Evolutionary conservation across 2,888 invertebrate species (phyloP), one percentile per base, ranked within the genome.

Genomic region (Adelognathus sp.): DNA sequence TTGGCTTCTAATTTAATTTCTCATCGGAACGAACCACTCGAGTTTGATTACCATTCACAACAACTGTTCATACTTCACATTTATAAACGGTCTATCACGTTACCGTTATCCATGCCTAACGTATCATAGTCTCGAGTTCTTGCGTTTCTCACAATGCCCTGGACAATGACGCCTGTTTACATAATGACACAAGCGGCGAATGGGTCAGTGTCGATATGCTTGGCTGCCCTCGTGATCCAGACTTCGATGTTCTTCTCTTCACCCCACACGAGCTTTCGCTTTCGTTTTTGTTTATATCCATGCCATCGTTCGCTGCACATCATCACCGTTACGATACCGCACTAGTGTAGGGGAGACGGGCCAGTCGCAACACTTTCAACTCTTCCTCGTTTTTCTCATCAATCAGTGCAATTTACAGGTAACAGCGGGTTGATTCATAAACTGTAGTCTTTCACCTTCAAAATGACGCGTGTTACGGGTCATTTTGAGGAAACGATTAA

Each of bases 191-290:
- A 74, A 73, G 71, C 71, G n/a, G 79, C 70, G 75, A 86, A 81
- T 83, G 79, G 86, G 86, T 87, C 86, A 87, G 83, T 86, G 87
- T 85, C 85, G 85, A 84, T 82, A 76, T 82, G 86, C 83, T 86
- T 73, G 79, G 83, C 67, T 85, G 85, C 74, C 77, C 61, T 21
- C 33, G 27, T 50, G 39, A 69, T 61, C 33, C n/a, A 11, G 52
- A 36, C 52, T 54, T 9, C 3, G 29, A 21, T 27, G 9, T 56
- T 69, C 44, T 69, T 50, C 56, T n/a, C n/a, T 1, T 29, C 21
- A 54, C 14, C 21, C 21, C 54, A 11, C 14, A 11, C n/a, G 18
- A 33, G 21, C 46, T 63, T 63, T 63, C 46, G 46, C 63, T 63
- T 46, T 46, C n/a, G 46, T 29, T 54, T 52, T 29, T 9, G 27